These are phyloP conservation scores for Panagrolaimus sp. DNA, from an alignment of 1,140 invertebrate species.

Conservation along the genomic window DNA sequence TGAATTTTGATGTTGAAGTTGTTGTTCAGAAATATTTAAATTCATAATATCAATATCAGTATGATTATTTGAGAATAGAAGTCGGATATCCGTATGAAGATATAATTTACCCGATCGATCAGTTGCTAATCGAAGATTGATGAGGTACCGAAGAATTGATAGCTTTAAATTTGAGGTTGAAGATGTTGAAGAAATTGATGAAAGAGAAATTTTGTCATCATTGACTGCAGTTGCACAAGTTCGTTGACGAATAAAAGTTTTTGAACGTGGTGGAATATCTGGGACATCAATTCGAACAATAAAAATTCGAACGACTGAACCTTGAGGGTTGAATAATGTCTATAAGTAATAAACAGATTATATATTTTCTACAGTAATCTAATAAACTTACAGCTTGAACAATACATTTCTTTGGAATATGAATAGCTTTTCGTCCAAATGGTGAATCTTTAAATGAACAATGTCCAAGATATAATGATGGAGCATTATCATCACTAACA, in stretches of 20 bases:
- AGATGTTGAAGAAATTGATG: slow-evolving; percentile 60
- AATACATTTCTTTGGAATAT: slow-evolving; percentile 74
- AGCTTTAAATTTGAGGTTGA: no score
- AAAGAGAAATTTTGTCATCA: slow-evolving; percentile 61
- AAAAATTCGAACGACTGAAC: slow-evolving; percentile 94
- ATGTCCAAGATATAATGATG: slow-evolving; percentile 79
- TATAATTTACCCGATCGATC: slow-evolving; percentile 86
- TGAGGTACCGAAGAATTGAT: slow-evolving; percentile 63
- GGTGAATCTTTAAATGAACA: slow-evolving; percentile 72
- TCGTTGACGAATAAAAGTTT: slow-evolving; percentile 87
- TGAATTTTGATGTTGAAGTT: no score
- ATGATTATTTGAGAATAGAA: slow-evolving; percentile 78
- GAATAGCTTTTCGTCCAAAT: slow-evolving; percentile 62
- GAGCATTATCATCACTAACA: slow-evolving; percentile 79
- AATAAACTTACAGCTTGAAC: slow-evolving; percentile 76
- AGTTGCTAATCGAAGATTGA: slow-evolving; percentile 72
- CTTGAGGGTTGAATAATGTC: slow-evolving; percentile 88
- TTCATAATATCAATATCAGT: slow-evolving; percentile 79
- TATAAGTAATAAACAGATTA: no score
- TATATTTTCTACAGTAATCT: no score
- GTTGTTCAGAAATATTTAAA: slow-evolving; percentile 59
- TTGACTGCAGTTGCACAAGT: slow-evolving; percentile 71
- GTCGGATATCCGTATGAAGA: slow-evolving; percentile 85
- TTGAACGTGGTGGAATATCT: slow-evolving; percentile 82
- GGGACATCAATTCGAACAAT: slow-evolving; percentile 85